Conservation (phyloP, 2,888 invertebrate species). For the Dolichomitus sp. region DNA sequence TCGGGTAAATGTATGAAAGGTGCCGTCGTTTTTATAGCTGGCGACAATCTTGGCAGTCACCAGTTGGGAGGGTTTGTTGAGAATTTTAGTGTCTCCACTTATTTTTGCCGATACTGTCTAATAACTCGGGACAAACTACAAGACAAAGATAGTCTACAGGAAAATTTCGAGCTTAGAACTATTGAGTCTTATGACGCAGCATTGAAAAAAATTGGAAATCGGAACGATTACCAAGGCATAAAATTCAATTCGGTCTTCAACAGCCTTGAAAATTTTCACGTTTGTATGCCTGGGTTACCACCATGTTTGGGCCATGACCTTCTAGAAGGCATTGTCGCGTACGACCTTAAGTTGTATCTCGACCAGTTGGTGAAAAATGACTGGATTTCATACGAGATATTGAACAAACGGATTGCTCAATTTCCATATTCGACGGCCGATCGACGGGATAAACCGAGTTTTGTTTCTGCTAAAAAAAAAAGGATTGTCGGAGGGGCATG, state of each 20-base stretch:
- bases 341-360: conserved; percentile 13
- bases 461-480: conserved; percentile 3
- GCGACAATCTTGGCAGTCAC: conserved; percentile 64
- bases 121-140: no score
- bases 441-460: conserved; percentile 50
- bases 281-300: no score
- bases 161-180: no score
- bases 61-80: no score
- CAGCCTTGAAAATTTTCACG: no score
- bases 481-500: conserved; percentile 49
- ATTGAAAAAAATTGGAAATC: no score
- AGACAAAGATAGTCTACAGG: no score
- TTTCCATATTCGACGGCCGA: conserved; percentile 51
- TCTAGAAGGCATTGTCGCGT: conserved; percentile 14
- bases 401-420: conserved; percentile 40
- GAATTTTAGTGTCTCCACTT: no score
- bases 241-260: no score
- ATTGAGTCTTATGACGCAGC: no score
- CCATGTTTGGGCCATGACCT: conserved; percentile 13
- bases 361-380: not conserved
- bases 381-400: not conserved
- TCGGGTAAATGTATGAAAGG: conserved; percentile 61
- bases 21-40: conserved; percentile 66
- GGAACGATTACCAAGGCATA: no score
- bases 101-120: no score